Evolutionary conservation across 2,797 vertebrate species (phyloP).

Genomic region (Heliangelus exortis): DNA sequence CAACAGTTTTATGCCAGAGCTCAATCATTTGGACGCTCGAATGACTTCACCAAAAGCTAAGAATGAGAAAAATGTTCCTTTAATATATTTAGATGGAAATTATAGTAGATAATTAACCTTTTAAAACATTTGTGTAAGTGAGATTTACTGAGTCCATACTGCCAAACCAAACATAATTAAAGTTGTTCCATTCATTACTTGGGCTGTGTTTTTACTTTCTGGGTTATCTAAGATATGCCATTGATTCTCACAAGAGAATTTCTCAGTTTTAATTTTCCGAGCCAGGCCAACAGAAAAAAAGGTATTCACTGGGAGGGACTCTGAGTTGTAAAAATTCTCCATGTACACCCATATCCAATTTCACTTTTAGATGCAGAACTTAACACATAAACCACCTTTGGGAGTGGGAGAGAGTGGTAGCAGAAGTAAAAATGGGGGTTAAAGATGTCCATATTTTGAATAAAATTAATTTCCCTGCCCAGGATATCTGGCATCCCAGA

Average conservation of each 20-base stretch:
- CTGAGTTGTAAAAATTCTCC: not conserved
- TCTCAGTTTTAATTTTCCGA: not conserved
- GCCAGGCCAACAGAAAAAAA: not conserved
- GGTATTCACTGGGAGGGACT: not conserved
- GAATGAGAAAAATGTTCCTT: not conserved
- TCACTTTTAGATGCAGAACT: not conserved
- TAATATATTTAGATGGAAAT: conserved; percentile 27
- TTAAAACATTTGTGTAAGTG: not conserved
- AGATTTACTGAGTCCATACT: not conserved
- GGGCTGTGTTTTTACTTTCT: not conserved
- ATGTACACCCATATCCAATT: not conserved
- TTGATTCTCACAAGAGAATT: not conserved
- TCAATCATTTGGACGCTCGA: not conserved
- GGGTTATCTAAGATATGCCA: not conserved
- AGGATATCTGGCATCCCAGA: not conserved
- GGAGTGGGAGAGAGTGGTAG: not conserved
- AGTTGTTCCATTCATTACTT: not conserved
- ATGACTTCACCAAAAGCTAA: not conserved
- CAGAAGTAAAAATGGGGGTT: not conserved
- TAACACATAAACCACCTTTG: not conserved
- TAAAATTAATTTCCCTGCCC: not conserved
- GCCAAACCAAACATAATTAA: not conserved
- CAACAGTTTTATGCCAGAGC: conserved; percentile 27
- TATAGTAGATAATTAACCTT: conserved; percentile 28
- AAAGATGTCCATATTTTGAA: not conserved